Evolutionary conservation across 2,113 vertebrate genomes (phyloP), one percentile per base, ranked within the genome.

Genomic region (Grammomys dolichurus): DNA sequence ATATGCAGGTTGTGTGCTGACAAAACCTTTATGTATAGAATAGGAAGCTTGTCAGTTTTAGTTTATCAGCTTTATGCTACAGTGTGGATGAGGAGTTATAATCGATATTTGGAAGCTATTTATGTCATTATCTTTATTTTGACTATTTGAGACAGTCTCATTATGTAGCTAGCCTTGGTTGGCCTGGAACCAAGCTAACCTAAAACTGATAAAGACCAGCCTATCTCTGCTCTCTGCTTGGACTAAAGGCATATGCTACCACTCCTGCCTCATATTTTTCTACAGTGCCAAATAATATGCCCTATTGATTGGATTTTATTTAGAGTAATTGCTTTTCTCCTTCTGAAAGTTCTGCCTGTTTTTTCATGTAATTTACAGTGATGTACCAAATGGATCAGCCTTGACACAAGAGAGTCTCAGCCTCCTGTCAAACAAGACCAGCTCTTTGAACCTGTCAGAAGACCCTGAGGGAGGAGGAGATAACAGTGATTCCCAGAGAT

Each of bases 371-470:
- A 54, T 82, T 87, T 98, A 91, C 98, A 99, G 99, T 87, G 99
- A 99, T 96, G 99, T 99, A 97, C 99, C 99, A 0, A 99, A 99
- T 82, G 99, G 99, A 97, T 99, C 99, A 51, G 98, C 99, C 95
- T 97, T 99, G 98, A 98, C 99, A 67, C 99, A 99, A 94, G 99
- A 99, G 96, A 99, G 98, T 93, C 99, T 99, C 98, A 97, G 99
- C 97, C 99, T 99, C 96, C 98, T 99, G 70, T 98, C 99, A 60
- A 99, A 97, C 98, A 99, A 99, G 98, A 98, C 99, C 0, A 98
- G 99, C 72, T 99, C 99, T 69, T 97, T 99, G 98, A 99, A 97
- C 98, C 98, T 99, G 90, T 98, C 99, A 60, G 99, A 99, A 76
- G 99, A 99, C 85, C 98, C 99, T 0, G 98, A 99, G 92, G 98